Percentiles rank a stretch among this genome's conserved stretches.
phyloP scores from a whole-genome alignment of 2,888 invertebrate genomes.

The Tiliacea citrago region DNA sequence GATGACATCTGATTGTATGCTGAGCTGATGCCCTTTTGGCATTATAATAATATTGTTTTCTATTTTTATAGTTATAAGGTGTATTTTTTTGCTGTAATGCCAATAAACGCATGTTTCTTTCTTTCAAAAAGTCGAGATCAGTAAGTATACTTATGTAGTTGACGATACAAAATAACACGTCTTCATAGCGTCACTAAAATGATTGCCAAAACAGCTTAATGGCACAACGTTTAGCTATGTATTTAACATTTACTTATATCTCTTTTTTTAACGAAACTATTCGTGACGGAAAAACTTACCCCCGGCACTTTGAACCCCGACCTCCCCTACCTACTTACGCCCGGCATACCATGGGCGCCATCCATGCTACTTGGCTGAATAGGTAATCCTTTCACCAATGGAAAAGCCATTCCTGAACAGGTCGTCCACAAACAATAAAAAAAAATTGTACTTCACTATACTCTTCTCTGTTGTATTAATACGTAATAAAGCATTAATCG shows the following conservation, averaged over 20 bases:
- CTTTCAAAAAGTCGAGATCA: too few species aligned
- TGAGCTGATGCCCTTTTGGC: too few species aligned
- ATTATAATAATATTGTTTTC: too few species aligned
- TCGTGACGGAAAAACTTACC: neutral
- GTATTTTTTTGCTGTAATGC: too few species aligned
- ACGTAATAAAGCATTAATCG: conserved; percentile 26
- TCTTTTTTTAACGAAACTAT: neutral
- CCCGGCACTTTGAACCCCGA: neutral
- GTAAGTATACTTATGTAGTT: too few species aligned
- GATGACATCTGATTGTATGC: too few species aligned
- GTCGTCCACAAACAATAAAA: neutral
- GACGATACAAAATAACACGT: neutral
- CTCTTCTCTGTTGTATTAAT: conserved; percentile 13
- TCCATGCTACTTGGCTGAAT: neutral
- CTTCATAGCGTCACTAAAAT: neutral
- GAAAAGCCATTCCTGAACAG: neutral
- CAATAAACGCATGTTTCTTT: too few species aligned
- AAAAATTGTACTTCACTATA: conserved; percentile 9
- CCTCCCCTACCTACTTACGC: neutral
- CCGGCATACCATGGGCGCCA: neutral
- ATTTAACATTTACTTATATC: neutral
- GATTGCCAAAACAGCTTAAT: neutral
- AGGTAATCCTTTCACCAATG: neutral
- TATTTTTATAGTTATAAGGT: too few species aligned
- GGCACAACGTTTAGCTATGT: neutral